Evolutionary conservation across 2,888 invertebrate species (phyloP), one percentile per base, ranked within the genome.

Genomic region (Xanthia icteritia): DNA sequence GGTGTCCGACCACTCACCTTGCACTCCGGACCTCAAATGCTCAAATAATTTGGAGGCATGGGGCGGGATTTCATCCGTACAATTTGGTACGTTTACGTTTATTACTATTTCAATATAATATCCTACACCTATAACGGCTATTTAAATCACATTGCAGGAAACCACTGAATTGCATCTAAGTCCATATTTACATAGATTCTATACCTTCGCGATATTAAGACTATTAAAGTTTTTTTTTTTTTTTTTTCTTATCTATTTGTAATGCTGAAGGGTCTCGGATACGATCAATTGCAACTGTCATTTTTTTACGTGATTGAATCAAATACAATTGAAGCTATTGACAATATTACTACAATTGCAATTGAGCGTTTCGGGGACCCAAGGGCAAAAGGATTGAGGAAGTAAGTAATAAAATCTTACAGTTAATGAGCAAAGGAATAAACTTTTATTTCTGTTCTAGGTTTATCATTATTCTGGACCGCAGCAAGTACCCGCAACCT

Each of bases 41-140:
- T 97, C 97, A 48, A 97, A 98, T 89, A 98, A 98, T 89, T 90
- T 98, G 78, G 97, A 97, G 85, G 98, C 98, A 48, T 98, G 98
- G 98, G 98, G 98, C 51, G 98, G 98, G 67, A 97, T 98, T 79
- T 97, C 98, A 1, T 98, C 98, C 0, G 93, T 98, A 42, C 98
- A 98, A 91, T 97, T 98, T 91, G 97, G 98, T 97, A 61, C 11
- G 61, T 39, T n/a, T 20, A n/a, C 20, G 20, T 48, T 36, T 56
- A 17, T 36, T 58, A 58, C 9, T 36, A 58, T n/a, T 56, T 58
- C 36, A 36, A 9, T 36, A 17, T 17, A 58, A 36, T 1, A n/a
- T 39, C 15, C 8, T 63, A 27, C 23, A 36, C 36, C 31, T 23
- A 56, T 23, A 36, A 23, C 36, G 61, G 13, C 13, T 23, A 20